phyloP scores from a whole-genome alignment of 35 echinoderm and acorn worm genomes.

The Hemicentrotus pulcherrimus region DNA sequence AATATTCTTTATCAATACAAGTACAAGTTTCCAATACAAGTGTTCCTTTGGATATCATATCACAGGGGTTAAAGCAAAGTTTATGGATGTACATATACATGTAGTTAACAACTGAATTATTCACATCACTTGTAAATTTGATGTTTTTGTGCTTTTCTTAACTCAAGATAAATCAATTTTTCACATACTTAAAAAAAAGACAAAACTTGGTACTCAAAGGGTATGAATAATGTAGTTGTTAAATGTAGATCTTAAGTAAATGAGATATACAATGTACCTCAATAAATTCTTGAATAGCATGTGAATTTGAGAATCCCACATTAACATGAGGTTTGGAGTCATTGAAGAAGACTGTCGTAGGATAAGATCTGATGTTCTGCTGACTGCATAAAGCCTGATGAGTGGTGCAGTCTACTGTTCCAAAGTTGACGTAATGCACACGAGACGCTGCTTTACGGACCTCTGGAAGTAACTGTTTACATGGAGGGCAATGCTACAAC shows the following conservation, averaged over 20 bases:
- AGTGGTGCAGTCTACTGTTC: constrained; percentile 90
- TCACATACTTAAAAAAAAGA: neutral
- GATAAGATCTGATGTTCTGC: constrained; percentile 86
- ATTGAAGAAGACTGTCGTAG: constrained; percentile 89
- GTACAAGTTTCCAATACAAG: too few species aligned
- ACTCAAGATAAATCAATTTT: too few species aligned
- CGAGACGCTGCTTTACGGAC: constrained; percentile 65
- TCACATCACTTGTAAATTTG: too few species aligned
- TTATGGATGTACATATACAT: neutral
- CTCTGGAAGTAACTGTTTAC: constrained; percentile 85
- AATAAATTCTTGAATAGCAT: constrained; percentile 77
- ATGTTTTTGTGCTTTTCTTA: too few species aligned
- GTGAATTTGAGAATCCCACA: constrained; percentile 68
- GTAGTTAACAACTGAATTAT: too few species aligned
- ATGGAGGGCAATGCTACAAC: constrained; percentile 83
- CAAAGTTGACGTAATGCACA: constrained; percentile 76
- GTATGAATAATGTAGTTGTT: too few species aligned
- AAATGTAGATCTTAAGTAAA: too few species aligned
- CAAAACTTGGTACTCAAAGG: neutral
- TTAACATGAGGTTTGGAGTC: constrained; percentile 76
- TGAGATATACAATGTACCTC: constrained; percentile 57
- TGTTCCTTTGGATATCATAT: too few species aligned
- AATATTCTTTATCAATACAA: too few species aligned
- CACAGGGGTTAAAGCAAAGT: too few species aligned
- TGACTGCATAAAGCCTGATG: constrained; percentile 76